These are phyloP conservation scores for Calvadosia cruxmelitensis DNA, from an alignment of 30 jellyfish, hydroid and myxozoan genomes.

Conservation along the genomic window DNA sequence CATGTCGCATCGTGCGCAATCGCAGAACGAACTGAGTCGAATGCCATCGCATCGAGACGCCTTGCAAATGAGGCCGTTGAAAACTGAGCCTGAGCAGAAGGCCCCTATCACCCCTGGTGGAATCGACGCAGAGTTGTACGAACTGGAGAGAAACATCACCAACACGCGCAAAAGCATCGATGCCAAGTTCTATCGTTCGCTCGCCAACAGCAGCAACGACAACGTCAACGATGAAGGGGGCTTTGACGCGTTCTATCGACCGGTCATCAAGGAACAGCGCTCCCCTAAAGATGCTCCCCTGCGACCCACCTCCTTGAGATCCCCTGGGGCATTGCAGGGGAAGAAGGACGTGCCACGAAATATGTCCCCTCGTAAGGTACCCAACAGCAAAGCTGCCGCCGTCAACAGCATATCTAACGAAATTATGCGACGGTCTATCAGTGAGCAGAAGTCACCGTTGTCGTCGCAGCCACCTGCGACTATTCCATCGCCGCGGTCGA, in stretches of 20 bases:
- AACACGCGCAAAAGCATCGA: constrained; percentile 94
- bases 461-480: not conserved
- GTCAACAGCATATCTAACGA: not conserved
- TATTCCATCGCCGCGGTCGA: too few relatives aligned
- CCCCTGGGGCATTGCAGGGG: constrained; percentile 10
- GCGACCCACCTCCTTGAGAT: not conserved
- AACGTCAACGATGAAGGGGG: constrained; percentile 18
- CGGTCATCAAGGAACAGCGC: not conserved
- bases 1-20: not conserved
- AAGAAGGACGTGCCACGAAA: constrained; percentile 22
- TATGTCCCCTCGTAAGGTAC: not conserved
- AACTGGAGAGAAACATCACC: constrained; percentile 65
- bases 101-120: not conserved
- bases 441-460: not conserved
- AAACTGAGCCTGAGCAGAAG: not conserved
- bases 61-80: not conserved
- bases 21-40: not conserved
- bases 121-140: constrained; percentile 75
- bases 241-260: constrained; percentile 2
- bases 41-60: not conserved
- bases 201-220: constrained; percentile 51
- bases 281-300: not conserved
- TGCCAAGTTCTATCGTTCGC: constrained; percentile 82
- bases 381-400: not conserved
- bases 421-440: not conserved